Percentiles rank a stretch among this genome's conserved stretches.
These are phyloP conservation scores for Cyprinodon tularosa DNA, from an alignment of 2,113 vertebrate genomes.

Conservation along the genomic window DNA sequence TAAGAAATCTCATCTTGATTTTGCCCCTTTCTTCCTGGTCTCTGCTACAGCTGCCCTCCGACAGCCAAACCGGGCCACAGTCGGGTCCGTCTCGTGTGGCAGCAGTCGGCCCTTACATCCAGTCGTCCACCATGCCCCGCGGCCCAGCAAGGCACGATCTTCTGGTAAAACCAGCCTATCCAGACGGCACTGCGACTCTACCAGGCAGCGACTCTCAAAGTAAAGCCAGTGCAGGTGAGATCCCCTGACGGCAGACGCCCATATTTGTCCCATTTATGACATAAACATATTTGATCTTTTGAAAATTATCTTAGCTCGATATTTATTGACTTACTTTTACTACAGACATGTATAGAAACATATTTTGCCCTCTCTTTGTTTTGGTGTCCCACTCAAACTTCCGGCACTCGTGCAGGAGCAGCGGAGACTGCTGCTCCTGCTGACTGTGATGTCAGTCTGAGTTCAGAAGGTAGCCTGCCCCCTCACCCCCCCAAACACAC, in stretches of 20 bases:
- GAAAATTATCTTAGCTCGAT: constrained; percentile 1
- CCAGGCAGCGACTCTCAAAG: constrained; percentile 79
- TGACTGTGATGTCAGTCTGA: constrained; percentile 70
- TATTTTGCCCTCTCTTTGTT: neutral
- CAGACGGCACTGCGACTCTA: constrained; percentile 81
- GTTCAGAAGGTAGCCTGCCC: constrained; percentile 75
- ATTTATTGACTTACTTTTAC: neutral
- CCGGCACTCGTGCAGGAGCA: constrained; percentile 50
- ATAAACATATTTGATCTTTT: neutral
- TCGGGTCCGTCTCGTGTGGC: constrained; percentile 88
- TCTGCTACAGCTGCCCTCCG: constrained; percentile 80
- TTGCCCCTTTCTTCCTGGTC: neutral
- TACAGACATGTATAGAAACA: neutral
- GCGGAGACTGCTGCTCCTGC: constrained; percentile 36
- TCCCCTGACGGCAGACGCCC: neutral
- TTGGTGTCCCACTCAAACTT: constrained; percentile 22
- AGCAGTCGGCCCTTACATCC: constrained; percentile 96
- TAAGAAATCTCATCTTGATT: neutral
- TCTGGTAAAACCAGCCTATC: constrained; percentile 88
- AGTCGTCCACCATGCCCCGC: constrained; percentile 95
- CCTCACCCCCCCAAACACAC: neutral
- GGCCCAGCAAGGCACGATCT: constrained; percentile 87
- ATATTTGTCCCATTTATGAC: neutral
- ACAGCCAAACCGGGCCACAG: constrained; percentile 79
- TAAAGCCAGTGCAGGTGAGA: constrained; percentile 65